A percentile compares a stretch with the other conserved stretches of the same genome.
These are phyloP conservation scores for Ormyrus thymus DNA, from an alignment of 2,888 invertebrate species.

Conservation along the genomic window DNA sequence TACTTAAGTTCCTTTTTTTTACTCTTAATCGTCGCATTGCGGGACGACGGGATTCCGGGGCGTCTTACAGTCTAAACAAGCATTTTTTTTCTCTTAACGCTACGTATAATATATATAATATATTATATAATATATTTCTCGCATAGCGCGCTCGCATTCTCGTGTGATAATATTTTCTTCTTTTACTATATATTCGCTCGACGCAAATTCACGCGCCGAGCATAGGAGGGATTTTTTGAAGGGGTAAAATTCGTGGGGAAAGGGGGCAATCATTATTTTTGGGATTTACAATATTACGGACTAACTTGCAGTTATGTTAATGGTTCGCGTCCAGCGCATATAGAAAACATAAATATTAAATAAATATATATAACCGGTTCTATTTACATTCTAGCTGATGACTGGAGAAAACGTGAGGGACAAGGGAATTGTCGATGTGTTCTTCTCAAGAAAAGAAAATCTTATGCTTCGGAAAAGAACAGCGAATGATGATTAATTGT, in stretches of 20 bases:
- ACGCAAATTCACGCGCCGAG: slow-evolving; percentile 7
- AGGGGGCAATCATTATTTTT: slow-evolving; percentile 29
- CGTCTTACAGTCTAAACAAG: slow-evolving; percentile 66
- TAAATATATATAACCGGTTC: slow-evolving; percentile 67
- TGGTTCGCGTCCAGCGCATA: slow-evolving; percentile 71
- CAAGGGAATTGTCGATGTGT: slow-evolving; percentile 44
- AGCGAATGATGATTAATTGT: not conserved
- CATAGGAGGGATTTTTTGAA: slow-evolving; percentile 18
- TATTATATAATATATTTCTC: slow-evolving; percentile 60
- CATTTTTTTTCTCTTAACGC: slow-evolving; percentile 62
- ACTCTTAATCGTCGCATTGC: slow-evolving; percentile 63
- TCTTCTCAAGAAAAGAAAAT: slow-evolving; percentile 25
- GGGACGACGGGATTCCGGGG: slow-evolving; percentile 67
- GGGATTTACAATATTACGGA: slow-evolving; percentile 40
- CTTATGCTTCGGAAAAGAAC: not conserved
- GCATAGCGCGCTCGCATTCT: slow-evolving; percentile 53
- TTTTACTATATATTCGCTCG: slow-evolving; percentile 32
- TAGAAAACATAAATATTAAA: slow-evolving; percentile 72
- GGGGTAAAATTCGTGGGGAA: slow-evolving; percentile 17
- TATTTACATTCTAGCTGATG: slow-evolving; percentile 62
- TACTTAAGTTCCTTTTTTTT: slow-evolving; percentile 47
- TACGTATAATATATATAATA: slow-evolving; percentile 59
- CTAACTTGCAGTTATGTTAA: slow-evolving; percentile 49
- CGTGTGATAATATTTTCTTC: slow-evolving; percentile 49
- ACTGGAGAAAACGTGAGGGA: slow-evolving; percentile 39